Conservation (phyloP, 2,113 vertebrate species). For the Cryptoleucopteryx plumbea region DNA sequence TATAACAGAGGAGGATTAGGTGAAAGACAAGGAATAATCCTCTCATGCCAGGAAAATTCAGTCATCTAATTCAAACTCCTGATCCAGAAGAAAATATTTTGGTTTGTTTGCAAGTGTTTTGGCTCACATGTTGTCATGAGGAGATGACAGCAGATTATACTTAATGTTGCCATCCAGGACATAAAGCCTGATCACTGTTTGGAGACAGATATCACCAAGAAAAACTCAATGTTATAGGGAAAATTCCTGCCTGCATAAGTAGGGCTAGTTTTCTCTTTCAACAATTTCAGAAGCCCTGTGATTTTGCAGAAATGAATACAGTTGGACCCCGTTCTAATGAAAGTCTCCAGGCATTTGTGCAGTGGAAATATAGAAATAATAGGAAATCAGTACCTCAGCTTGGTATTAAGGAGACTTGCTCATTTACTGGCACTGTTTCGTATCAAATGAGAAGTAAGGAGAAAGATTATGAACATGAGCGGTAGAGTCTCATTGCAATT, state of each 20-base stretch:
- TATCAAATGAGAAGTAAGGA: constrained; percentile 32
- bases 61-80: constrained; percentile 64
- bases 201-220: background rate
- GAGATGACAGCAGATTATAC: background rate
- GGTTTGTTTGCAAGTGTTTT: constrained; percentile 54
- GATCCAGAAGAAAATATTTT: constrained; percentile 53
- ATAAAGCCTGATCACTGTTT: background rate
- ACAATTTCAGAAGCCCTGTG: background rate
- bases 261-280: constrained; percentile 4
- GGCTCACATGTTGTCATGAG: constrained; percentile 10
- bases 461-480: background rate
- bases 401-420: constrained; percentile 26
- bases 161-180: background rate
- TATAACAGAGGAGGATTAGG: constrained; percentile 53
- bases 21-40: constrained; percentile 54
- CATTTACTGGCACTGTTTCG: background rate
- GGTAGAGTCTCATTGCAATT: background rate
- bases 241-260: background rate
- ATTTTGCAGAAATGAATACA: constrained; percentile 32
- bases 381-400: constrained; percentile 35
- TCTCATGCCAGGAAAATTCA: constrained; percentile 64
- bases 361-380: constrained; percentile 44
- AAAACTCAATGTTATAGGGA: background rate
- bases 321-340: background rate
- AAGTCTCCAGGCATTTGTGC: background rate